Base-by-base conservation (phyloP, 2,113 vertebrate species). In the Fulica atra region DNA sequence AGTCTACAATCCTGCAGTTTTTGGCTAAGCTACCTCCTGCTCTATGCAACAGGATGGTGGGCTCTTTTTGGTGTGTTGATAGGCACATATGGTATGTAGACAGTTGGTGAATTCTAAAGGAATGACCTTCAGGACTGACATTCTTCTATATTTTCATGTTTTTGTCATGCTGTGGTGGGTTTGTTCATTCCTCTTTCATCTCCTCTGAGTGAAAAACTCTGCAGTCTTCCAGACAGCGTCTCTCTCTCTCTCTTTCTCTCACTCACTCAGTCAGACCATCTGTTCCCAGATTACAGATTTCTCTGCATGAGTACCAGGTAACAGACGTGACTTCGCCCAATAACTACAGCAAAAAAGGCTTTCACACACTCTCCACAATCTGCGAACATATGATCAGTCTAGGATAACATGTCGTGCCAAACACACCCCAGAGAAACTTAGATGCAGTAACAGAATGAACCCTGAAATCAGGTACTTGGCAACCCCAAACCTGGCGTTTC, bases 361-460 rank as follows among this genome's bases (percentile, higher is more conserved):
- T 97, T 95, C 96, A 92, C 91, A 96, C 93, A 71, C 96, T 91
- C 86, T 91, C 89, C 9, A 8, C 91, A 89, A 96, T 97, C 96
- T 97, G 97, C 96, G 97, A 98, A 97, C 97, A 97, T 97, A 97
- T 95, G 96, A 98, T 97, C 91, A 90, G 96, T 97, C 94, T 97
- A 97, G 86, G 94, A 97, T 93, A 97, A 95, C 84, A 92, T 76
- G 29, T 92, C 94, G 28, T 95, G 86, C 96, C 97, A 97, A 98
- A 95, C 94, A 94, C 96, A 96, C 89, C 91, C 85, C 59, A 93
- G 80, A 95, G 88, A 92, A 88, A 91, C 97, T 78, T 92, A 88
- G 69, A 71, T 85, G 89, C 94, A 93, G 88, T 93, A 88, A 93
- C 76, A 97, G 96, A 96, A 96, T 86, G 87, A 91, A 92, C 88